Conservation (phyloP, 2,888 invertebrate species). For the Dicyrtomina minuta region DNA sequence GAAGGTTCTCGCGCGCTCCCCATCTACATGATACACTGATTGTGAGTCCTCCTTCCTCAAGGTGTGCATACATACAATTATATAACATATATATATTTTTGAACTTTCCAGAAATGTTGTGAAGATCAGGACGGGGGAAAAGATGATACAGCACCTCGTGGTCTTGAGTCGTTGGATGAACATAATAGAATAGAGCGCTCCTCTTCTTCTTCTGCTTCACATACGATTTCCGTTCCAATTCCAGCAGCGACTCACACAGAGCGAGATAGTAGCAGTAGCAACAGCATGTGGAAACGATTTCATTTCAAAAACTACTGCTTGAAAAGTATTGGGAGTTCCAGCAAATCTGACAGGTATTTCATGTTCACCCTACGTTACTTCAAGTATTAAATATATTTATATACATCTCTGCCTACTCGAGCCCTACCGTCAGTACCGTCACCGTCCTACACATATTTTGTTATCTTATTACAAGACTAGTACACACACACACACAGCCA, state of each 20-base stretch:
- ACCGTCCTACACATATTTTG: not conserved
- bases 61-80: too few relatives aligned
- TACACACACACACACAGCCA: not conserved
- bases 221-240: constrained; percentile 19
- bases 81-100: too few relatives aligned
- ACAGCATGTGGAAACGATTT: constrained; percentile 31
- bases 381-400: not conserved
- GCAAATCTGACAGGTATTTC: constrained; percentile 28
- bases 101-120: constrained; percentile 20
- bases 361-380: too few relatives aligned
- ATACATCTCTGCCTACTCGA: not conserved
- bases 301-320: constrained; percentile 4
- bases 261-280: constrained; percentile 24
- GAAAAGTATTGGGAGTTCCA: constrained; percentile 15
- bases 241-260: constrained; percentile 1
- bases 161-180: constrained; percentile 23
- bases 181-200: constrained; percentile 33
- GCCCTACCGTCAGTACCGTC: too few relatives aligned
- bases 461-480: not conserved
- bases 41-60: too few relatives aligned
- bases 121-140: constrained; percentile 23
- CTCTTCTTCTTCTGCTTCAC: constrained; percentile 35
- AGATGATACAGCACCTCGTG: constrained; percentile 23
- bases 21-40: too few relatives aligned
- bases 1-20: too few relatives aligned